These are phyloP conservation scores for Cyphomyrus discorhynchus DNA, from an alignment of 2,113 vertebrate genomes.

Conservation along the genomic window DNA sequence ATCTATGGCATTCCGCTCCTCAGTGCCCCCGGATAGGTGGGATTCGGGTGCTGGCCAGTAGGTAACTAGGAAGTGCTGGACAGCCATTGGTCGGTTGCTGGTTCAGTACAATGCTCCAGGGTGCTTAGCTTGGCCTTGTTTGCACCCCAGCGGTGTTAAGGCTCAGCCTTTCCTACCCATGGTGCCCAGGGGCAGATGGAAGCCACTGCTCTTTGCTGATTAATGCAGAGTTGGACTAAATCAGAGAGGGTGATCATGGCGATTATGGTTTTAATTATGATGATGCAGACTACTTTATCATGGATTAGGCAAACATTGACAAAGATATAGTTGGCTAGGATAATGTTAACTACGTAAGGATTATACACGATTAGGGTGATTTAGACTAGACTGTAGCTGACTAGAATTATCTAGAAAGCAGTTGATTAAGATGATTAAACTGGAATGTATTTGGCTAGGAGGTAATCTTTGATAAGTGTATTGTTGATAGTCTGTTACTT, in stretches of 20 bases:
- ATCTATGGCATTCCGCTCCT: neutral
- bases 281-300: neutral
- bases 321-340: neutral
- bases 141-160: neutral
- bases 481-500: neutral
- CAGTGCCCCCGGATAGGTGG: neutral
- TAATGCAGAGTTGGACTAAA: neutral
- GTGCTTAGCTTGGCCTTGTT: neutral
- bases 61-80: neutral
- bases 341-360: neutral
- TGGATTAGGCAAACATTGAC: neutral
- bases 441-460: neutral
- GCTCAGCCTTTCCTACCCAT: neutral
- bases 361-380: neutral
- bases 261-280: neutral
- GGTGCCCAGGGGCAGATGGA: neutral
- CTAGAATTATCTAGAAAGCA: neutral
- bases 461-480: neutral
- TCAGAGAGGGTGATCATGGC: neutral
- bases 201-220: neutral
- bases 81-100: neutral
- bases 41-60: neutral
- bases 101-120: neutral
- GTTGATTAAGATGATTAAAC: constrained; percentile 1
- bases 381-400: neutral